These are phyloP conservation scores for Stomatorhinus ivindoensis DNA, from an alignment of 2,113 vertebrate genomes.

Conservation along the genomic window DNA sequence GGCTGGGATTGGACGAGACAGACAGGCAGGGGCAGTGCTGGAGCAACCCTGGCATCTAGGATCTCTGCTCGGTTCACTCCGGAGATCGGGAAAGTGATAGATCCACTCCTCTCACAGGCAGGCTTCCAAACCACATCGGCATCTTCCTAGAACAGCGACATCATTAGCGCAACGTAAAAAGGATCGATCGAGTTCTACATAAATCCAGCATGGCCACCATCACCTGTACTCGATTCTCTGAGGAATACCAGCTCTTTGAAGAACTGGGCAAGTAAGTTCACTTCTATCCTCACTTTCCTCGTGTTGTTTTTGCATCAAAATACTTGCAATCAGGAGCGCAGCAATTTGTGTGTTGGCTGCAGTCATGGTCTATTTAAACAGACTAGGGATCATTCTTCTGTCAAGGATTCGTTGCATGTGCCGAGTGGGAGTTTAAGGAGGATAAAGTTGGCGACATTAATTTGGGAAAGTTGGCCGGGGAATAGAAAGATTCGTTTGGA, in stretches of 20 bases:
- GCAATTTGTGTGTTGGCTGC: background rate
- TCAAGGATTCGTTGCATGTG: background rate
- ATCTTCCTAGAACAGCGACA: background rate
- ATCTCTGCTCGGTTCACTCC: conserved; percentile 28
- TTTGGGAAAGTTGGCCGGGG: background rate
- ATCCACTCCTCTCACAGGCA: conserved; percentile 9
- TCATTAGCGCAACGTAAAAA: background rate
- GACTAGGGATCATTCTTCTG: background rate
- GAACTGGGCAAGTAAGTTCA: conserved; percentile 87
- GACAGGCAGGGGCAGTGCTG: conserved; percentile 39
- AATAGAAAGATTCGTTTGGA: background rate
- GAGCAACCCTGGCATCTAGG: conserved; percentile 60
- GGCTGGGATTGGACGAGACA: conserved; percentile 61
- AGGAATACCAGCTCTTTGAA: conserved; percentile 86
- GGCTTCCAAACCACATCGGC: conserved; percentile 21
- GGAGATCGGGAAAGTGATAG: conserved; percentile 37
- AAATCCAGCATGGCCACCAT: conserved; percentile 74
- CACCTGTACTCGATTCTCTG: conserved; percentile 83
- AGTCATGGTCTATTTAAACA: background rate
- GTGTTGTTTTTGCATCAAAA: background rate
- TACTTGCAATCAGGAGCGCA: background rate
- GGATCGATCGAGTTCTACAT: background rate
- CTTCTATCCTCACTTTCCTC: background rate
- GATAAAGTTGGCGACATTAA: background rate
- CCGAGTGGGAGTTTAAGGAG: background rate